Evolutionary conservation across 2,888 invertebrate genomes (phyloP), one percentile per base, ranked within the genome.

Genomic region (Steinernema scapterisci): DNA sequence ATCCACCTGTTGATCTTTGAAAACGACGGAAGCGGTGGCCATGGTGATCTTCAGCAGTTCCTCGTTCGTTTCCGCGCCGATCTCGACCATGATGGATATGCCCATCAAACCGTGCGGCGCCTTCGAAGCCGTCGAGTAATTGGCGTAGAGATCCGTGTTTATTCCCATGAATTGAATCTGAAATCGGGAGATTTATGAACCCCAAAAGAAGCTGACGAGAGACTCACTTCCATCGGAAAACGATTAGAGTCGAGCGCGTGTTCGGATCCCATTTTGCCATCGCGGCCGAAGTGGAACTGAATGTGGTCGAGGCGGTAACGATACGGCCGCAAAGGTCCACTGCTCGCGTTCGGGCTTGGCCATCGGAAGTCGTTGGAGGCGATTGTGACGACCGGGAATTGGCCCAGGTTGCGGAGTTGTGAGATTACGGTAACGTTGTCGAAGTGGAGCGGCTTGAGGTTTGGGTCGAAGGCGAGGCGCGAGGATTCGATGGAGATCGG

Each of bases 401-500:
- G 63, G 19, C 44, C 73, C 9, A 73, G 63, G 38, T 63, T 73
- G 43, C n/a, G 44, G 21, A 72, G 19, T 52, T 45, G 9, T 16
- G 48, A 27, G 21, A 82, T 91, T 90, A 94, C 95, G 91, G 93
- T 92, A 90, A 94, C 93, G 90, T 95, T 95, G 91, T 95, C 95
- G 89, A 96, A 92, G 89, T 94, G 93, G 87, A 97, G 91, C 87
- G 93, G 92, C 85, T 94, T 92, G 86, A 97, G 92, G 90, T 94
- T 94, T 76, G 96, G 95, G 90, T 97, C 97, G 90, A 93, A 97
- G 82, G 97, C 92, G 82, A 97, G 91, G 87, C 93, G 92, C 88
- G 92, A 92, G 27, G 97, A 96, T 88, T 96, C 95, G 86, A 97
- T 91, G 91, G 97, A 94, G 88, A 97, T 94, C 27, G 97, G 97